Conservation (phyloP, 2,113 vertebrate genomes). For the Callipepla californica region DNA sequence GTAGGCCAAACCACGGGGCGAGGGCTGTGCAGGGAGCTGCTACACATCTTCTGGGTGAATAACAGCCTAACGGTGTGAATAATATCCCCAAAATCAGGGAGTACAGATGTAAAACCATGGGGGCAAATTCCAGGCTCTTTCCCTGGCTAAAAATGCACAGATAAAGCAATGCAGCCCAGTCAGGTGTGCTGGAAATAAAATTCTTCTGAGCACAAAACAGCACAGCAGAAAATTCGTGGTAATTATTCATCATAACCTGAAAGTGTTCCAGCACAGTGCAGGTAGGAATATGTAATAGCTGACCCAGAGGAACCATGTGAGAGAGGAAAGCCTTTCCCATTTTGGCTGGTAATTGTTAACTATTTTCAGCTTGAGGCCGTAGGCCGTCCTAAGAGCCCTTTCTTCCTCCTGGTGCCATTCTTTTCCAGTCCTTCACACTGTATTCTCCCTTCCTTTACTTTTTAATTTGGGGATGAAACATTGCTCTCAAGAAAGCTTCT, state of each 20-base stretch:
- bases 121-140: neutral
- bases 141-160: neutral
- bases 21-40: neutral
- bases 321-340: neutral
- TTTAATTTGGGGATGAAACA: slow-evolving; percentile 50
- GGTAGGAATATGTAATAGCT: neutral
- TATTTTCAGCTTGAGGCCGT: slow-evolving; percentile 35
- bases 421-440: neutral
- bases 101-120: neutral
- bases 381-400: neutral
- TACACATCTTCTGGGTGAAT: neutral
- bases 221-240: neutral
- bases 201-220: neutral
- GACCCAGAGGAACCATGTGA: neutral
- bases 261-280: neutral
- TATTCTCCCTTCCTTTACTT: slow-evolving; percentile 27
- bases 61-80: neutral
- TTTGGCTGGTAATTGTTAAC: slow-evolving; percentile 26
- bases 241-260: neutral
- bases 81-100: neutral
- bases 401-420: neutral
- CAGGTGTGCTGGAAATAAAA: neutral
- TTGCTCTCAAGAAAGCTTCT: slow-evolving; percentile 32
- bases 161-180: neutral
- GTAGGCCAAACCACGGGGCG: neutral